These are phyloP conservation scores for Bacillus rossius DNA, from an alignment of 1,140 invertebrate genomes.

Conservation along the genomic window DNA sequence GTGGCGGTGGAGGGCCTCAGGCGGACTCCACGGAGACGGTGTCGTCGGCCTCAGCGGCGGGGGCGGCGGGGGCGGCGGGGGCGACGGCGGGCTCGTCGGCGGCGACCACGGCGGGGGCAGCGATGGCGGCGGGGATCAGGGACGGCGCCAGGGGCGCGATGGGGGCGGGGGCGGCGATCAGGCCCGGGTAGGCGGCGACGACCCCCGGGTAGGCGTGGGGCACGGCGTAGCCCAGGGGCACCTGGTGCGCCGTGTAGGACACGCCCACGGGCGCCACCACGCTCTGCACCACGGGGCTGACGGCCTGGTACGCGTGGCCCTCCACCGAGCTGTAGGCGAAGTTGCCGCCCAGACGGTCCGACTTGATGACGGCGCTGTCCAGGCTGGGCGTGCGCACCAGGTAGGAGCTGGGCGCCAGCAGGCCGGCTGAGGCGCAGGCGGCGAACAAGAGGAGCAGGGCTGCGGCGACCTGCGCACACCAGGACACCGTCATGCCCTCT, in stretches of 20 bases:
- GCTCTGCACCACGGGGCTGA: constrained; percentile 42
- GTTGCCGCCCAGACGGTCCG: constrained; percentile 48
- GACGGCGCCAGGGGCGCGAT: not conserved
- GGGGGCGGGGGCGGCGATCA: constrained; percentile 32
- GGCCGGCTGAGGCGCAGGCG: constrained; percentile 27
- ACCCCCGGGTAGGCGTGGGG: constrained; percentile 8
- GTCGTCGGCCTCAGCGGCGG: too few species aligned
- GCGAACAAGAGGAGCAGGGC: not conserved
- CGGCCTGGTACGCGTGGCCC: constrained; percentile 46
- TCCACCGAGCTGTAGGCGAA: constrained; percentile 50
- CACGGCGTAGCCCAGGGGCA: constrained; percentile 13
- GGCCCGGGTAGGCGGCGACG: constrained; percentile 15
- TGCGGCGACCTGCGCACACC: not conserved
- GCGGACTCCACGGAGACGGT: too few species aligned
- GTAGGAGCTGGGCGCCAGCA: constrained; percentile 30
- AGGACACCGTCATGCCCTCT: too few species aligned
- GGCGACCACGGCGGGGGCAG: not conserved
- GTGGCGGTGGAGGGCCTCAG: too few species aligned
- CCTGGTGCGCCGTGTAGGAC: constrained; percentile 28
- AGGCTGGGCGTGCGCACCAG: constrained; percentile 43
- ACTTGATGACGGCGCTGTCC: constrained; percentile 48
- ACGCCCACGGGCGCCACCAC: constrained; percentile 36
- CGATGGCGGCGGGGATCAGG: not conserved
- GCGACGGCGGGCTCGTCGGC: not conserved
- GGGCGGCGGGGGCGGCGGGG: too few species aligned